Conservation (phyloP, 1,140 invertebrate species). For the Bombus pascuorum region DNA sequence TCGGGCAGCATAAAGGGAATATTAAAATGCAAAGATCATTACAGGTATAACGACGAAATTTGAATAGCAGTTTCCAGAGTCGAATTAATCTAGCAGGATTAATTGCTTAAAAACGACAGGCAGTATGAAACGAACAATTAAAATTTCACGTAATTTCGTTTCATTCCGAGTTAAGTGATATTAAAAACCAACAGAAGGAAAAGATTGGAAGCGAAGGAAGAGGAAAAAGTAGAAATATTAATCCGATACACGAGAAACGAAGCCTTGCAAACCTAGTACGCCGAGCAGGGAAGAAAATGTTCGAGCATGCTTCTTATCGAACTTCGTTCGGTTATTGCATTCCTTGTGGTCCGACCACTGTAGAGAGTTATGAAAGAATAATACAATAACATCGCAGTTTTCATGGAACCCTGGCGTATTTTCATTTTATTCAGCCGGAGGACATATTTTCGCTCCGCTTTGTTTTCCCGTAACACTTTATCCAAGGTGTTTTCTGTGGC, state of each 20-base stretch:
- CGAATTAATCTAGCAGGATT: background rate
- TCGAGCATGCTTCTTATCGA: constrained; percentile 21
- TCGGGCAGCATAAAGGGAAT: background rate
- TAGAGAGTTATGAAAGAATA: constrained; percentile 46
- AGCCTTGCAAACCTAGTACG: background rate
- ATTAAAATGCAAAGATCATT: background rate
- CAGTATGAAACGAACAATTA: background rate
- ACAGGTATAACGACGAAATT: background rate
- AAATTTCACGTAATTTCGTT: background rate
- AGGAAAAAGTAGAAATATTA: constrained; percentile 21
- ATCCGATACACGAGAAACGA: background rate
- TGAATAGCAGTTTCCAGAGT: background rate
- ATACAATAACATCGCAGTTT: constrained; percentile 34
- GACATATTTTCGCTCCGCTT: constrained; percentile 2
- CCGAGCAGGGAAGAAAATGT: background rate
- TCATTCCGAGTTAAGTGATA: background rate
- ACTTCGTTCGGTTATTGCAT: constrained; percentile 41
- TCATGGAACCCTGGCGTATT: background rate
- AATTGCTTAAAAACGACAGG: background rate
- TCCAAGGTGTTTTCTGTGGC: background rate
- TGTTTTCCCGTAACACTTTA: background rate
- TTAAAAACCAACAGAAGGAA: background rate
- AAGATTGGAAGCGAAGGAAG: background rate
- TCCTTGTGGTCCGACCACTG: background rate
- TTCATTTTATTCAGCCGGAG: background rate